Evolutionary conservation across 2,888 invertebrate genomes (phyloP).

Genomic region (Lochmaea crataegi): DNA sequence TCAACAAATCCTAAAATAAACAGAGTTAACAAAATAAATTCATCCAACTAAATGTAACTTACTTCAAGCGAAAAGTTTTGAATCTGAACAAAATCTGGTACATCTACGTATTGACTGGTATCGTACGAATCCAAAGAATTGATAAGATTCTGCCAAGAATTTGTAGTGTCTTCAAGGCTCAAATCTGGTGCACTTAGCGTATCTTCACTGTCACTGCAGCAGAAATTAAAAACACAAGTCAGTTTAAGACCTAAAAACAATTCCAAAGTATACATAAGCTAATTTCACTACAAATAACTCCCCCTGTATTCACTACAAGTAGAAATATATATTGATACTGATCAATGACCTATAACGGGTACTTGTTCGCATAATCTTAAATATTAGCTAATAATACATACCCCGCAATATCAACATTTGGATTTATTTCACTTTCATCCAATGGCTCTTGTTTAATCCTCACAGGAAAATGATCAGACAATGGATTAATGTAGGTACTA

Average conservation of each 20-base stretch:
- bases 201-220: constrained; percentile 20
- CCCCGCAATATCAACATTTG: background rate
- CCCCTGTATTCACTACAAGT: background rate
- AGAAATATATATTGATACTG: too few species aligned
- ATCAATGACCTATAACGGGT: too few species aligned
- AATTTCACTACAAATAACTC: background rate
- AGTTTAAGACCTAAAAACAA: background rate
- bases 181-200: constrained; percentile 29
- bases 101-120: constrained; percentile 36
- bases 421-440: constrained; percentile 7
- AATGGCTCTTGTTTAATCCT: constrained; percentile 38
- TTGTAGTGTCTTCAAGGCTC: background rate
- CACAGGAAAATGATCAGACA: background rate
- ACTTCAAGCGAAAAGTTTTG: constrained; percentile 35
- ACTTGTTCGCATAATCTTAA: too few species aligned
- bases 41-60: background rate
- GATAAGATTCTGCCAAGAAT: constrained; percentile 27
- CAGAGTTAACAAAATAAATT: background rate
- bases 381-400: background rate
- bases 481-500: background rate
- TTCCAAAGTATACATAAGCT: background rate
- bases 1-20: constrained; percentile 1
- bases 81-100: constrained; percentile 44
- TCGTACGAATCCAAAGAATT: constrained; percentile 31
- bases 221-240: background rate